Base-by-base conservation (phyloP, 1,140 invertebrate genomes). In the Nasonia longicornis region DNA sequence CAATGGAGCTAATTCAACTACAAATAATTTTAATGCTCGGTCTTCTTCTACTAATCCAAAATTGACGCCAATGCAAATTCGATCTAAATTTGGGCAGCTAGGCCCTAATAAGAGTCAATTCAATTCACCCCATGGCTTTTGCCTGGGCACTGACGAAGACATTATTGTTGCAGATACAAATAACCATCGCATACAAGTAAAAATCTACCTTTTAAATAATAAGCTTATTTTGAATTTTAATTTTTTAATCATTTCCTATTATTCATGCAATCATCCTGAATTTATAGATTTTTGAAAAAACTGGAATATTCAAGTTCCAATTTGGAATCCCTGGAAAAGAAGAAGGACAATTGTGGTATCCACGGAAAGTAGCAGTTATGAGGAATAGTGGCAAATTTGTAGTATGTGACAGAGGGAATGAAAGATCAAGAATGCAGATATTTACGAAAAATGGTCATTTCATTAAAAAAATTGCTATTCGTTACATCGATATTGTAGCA, bases 401-500 rank as follows among this genome's bases (percentile, higher is more conserved):
- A 64, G 96, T 99, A 1, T 98, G 98, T 90, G 98, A 99, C 90
- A 94, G 98, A 83, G 98, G 98, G 45, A 98, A 97, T 87, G 97
- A 99, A 88, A 93, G 98, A 75, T 98, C 97, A 0, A 94, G 98
- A 48, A 98, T 99, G 96, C 98, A 99, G 89, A 97, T 99, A 83
- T 99, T 96, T 86, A 96, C 95, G 26, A 96, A 96, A 84, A 96
- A 95, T 88, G 95, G 95, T 22, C 95, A 96, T 86, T 96, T 96
- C 87, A 92, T 98, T 79, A 97, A 97, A 89, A 98, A 98, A 89
- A 98, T 98, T 86, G 96, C 96, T 67, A 97, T 97, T 82, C 91
- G 97, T 81, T 98, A 98, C 89, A 98, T 99, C 87, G 98, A 99
- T 88, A 99, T 99, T 85, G 97, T 99, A n/a, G 98, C 97, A 84